Conservation (phyloP, 2,797 vertebrate genomes). For the Eulemur rubriventer region DNA sequence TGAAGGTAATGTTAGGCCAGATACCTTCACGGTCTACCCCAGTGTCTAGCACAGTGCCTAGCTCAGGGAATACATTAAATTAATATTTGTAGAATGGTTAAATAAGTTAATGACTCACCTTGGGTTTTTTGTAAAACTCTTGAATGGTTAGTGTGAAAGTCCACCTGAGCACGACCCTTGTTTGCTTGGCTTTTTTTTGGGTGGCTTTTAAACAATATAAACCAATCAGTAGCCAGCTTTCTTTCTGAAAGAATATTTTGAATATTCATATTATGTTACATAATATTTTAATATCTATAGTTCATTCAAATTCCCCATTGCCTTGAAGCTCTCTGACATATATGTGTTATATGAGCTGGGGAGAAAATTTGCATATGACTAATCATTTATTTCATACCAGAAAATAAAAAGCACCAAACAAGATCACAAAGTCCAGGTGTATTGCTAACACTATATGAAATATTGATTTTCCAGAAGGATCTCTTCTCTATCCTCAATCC, state of each 20-base stretch:
- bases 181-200: background rate
- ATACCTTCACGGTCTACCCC: background rate
- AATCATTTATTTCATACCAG: background rate
- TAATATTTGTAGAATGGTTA: background rate
- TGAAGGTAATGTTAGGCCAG: background rate
- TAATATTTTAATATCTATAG: background rate
- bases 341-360: background rate
- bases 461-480: background rate
- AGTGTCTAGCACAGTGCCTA: background rate
- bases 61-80: background rate
- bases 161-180: background rate
- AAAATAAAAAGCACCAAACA: background rate
- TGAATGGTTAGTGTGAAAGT: background rate
- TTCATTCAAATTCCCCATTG: background rate
- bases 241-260: background rate
- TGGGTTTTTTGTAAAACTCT: background rate
- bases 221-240: background rate
- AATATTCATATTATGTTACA: background rate
- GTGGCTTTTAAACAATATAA: constrained; percentile 17
- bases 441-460: background rate
- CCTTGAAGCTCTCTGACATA: background rate
- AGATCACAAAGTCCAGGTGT: background rate
- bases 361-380: background rate
- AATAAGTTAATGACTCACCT: background rate
- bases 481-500: background rate